Percentiles rank a stretch among this genome's conserved stretches.
These are phyloP conservation scores for Leptobrachium ailaonicum DNA, from an alignment of 2,113 vertebrate genomes.

Conservation along the genomic window DNA sequence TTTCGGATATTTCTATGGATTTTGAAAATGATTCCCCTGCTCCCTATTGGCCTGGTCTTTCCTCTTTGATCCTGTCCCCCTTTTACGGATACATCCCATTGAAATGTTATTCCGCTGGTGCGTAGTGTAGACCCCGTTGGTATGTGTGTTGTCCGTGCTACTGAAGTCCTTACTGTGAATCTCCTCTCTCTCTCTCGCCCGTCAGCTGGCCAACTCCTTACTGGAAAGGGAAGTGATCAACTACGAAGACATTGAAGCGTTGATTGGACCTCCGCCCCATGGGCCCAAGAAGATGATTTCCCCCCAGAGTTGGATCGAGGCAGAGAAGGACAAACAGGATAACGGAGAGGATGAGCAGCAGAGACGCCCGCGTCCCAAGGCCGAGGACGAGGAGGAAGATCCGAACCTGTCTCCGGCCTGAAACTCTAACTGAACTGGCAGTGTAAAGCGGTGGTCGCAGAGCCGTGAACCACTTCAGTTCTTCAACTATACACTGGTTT, in stretches of 20 bases:
- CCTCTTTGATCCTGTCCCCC: no score
- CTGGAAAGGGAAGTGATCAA: constrained; percentile 93
- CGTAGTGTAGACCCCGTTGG: no score
- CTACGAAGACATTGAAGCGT: constrained; percentile 89
- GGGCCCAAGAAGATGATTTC: constrained; percentile 92
- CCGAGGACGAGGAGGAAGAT: constrained; percentile 69
- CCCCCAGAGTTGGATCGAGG: constrained; percentile 91
- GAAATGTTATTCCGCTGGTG: no score
- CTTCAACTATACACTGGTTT: no score
- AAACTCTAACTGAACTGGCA: neutral
- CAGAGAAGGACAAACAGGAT: constrained; percentile 85
- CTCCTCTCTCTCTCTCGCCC: no score
- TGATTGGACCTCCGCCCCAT: constrained; percentile 84
- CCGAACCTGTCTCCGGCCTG: constrained; percentile 63
- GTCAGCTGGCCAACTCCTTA: constrained; percentile 83
- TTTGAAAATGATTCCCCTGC: no score
- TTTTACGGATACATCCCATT: no score
- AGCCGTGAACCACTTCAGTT: no score
- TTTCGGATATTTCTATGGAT: no score
- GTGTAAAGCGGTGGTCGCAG: neutral
- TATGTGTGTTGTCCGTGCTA: no score
- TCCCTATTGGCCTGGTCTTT: no score
- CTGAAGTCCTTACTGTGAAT: no score
- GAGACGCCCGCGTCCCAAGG: constrained; percentile 53
- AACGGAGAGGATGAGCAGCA: constrained; percentile 76